Evolutionary conservation across 2,113 vertebrate species (phyloP).

Genomic region (Helogale parvula): DNA sequence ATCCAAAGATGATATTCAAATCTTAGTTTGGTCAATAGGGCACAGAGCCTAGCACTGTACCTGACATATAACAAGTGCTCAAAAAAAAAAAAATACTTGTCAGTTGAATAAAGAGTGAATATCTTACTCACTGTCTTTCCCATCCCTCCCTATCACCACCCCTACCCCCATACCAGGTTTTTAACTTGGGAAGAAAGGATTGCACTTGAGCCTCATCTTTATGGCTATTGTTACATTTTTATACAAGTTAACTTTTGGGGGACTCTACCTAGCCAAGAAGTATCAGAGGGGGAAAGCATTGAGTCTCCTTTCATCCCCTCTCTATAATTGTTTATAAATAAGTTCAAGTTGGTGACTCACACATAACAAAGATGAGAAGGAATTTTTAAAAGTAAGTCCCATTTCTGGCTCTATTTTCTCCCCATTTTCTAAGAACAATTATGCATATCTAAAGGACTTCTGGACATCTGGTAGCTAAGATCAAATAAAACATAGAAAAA

Average conservation of each 20-base stretch:
- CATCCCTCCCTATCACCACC: not conserved
- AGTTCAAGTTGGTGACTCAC: conserved; percentile 1
- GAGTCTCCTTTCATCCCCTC: not conserved
- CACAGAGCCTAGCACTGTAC: not conserved
- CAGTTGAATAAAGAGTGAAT: not conserved
- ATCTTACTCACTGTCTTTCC: not conserved
- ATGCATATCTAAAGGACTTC: conserved; percentile 32
- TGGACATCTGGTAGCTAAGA: not conserved
- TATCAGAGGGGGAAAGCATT: conserved; percentile 12
- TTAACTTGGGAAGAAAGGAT: not conserved
- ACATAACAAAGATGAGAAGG: not conserved
- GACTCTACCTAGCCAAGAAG: not conserved
- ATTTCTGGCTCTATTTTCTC: not conserved
- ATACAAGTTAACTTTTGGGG: not conserved
- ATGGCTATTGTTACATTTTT: not conserved
- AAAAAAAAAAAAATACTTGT: not conserved
- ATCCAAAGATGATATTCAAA: not conserved
- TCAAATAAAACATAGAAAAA: conserved; percentile 6
- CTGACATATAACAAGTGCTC: not conserved
- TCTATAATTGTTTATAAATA: not conserved
- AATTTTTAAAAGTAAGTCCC: not conserved
- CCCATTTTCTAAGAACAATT: not conserved
- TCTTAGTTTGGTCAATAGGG: not conserved
- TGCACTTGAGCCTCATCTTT: not conserved
- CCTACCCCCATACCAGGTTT: not conserved